Conservation (phyloP, 2,113 vertebrate species). For the Furnarius figulus region DNA sequence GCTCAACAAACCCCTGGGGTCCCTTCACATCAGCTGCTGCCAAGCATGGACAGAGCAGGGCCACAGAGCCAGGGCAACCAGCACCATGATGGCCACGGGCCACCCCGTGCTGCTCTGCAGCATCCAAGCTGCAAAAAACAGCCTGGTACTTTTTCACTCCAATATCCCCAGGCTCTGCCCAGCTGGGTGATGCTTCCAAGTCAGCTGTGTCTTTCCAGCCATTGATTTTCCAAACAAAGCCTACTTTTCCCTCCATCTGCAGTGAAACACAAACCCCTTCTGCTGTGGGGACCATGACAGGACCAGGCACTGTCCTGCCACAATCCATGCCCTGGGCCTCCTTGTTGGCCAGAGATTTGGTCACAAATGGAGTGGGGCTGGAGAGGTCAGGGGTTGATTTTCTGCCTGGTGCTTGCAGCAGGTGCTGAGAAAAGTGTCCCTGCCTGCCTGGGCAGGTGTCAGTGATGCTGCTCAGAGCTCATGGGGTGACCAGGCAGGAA, state of each 20-base stretch:
- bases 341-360: background rate
- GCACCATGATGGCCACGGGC: accelerated
- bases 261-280: background rate
- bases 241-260: background rate
- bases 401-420: background rate
- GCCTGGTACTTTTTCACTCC: background rate
- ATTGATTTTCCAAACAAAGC: background rate
- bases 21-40: background rate
- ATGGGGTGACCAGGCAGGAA: accelerated
- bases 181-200: background rate
- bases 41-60: background rate
- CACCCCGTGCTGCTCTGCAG: accelerated
- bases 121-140: background rate
- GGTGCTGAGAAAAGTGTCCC: background rate
- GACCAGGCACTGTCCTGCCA: background rate
- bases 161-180: background rate
- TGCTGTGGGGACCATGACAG: background rate
- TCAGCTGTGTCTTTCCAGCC: background rate
- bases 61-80: accelerated
- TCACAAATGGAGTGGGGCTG: background rate
- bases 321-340: background rate
- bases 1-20: background rate
- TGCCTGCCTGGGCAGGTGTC: background rate
- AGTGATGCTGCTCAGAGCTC: background rate
- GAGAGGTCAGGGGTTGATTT: background rate